Conservation (phyloP, 2,113 vertebrate genomes). For the Ailurus styani region DNA sequence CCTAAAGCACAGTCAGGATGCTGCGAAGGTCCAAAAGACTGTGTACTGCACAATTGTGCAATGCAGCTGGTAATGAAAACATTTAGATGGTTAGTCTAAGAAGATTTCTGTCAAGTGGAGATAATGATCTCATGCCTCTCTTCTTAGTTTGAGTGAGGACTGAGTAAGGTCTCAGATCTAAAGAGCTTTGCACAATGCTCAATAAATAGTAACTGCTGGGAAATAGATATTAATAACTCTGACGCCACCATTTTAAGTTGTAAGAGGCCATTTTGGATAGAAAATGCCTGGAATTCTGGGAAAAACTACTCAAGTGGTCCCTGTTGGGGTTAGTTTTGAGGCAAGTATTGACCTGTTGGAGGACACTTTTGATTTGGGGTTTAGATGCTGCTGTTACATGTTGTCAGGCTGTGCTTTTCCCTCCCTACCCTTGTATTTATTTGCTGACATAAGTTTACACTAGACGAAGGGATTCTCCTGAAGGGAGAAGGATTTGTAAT, state of each 20-base stretch:
- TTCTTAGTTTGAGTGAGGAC: neutral
- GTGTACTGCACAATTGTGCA: neutral
- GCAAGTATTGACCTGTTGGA: neutral
- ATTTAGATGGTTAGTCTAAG: neutral
- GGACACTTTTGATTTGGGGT: neutral
- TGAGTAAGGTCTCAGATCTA: neutral
- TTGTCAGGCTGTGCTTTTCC: neutral
- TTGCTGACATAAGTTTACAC: neutral
- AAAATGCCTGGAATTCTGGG: neutral
- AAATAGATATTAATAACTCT: neutral
- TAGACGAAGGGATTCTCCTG: neutral
- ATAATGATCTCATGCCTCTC: no score
- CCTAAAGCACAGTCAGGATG: neutral
- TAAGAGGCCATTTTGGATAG: neutral
- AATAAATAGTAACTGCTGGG: neutral
- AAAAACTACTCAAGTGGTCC: neutral
- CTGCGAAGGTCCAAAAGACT: neutral
- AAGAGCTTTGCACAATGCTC: neutral
- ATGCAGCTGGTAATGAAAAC: neutral
- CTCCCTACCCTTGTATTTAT: neutral
- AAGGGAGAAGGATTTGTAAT: neutral
- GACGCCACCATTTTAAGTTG: neutral
- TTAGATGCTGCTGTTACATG: neutral
- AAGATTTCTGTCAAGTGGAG: neutral
- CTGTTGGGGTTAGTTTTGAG: neutral